Evolutionary conservation across 2,888 invertebrate species (phyloP).

Genomic region (Limnephilus rhombicus): DNA sequence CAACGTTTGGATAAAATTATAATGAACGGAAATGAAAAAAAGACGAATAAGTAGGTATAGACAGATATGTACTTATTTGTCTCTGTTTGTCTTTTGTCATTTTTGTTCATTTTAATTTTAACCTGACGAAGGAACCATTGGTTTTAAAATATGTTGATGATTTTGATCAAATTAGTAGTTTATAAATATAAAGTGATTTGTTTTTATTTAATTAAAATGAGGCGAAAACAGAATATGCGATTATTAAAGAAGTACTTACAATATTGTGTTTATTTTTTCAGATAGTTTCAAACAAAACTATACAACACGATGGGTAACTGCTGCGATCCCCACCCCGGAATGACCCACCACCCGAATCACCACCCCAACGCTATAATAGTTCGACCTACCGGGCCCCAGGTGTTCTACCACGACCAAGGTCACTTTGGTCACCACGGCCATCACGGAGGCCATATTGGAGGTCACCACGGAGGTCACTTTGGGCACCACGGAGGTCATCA

Average conservation of each 20-base stretch:
- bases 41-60: too few relatives aligned
- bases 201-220: too few relatives aligned
- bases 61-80: too few relatives aligned
- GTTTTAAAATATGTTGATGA: too few relatives aligned
- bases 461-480: background rate
- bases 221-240: too few relatives aligned
- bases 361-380: background rate
- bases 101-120: too few relatives aligned
- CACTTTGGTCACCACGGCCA: constrained; percentile 11
- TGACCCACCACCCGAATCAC: background rate
- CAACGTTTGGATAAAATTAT: too few relatives aligned
- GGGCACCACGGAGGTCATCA: background rate
- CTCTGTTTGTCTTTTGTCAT: too few relatives aligned
- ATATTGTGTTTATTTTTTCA: background rate
- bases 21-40: too few relatives aligned
- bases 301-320: constrained; percentile 8
- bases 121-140: too few relatives aligned
- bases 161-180: too few relatives aligned
- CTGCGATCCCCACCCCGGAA: background rate
- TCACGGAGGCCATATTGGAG: background rate
- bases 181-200: too few relatives aligned
- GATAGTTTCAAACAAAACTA: background rate
- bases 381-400: background rate
- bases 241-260: background rate
- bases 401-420: background rate